Evolutionary conservation across 2,113 vertebrate species (phyloP), one percentile per base, ranked within the genome.

Genomic region (Trinectes maculatus): DNA sequence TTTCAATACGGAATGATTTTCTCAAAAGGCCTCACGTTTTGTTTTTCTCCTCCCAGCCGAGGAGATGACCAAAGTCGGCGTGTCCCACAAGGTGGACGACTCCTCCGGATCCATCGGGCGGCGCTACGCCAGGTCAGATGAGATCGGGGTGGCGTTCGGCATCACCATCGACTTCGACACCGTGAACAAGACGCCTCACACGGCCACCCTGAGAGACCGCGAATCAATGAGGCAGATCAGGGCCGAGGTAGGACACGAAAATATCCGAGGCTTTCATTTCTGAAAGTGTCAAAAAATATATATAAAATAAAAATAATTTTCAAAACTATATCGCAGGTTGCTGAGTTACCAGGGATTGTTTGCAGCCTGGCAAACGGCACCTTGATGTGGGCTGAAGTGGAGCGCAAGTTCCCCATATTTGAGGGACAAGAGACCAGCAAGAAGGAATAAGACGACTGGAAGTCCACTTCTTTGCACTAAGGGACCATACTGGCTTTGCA

Each of bases 111-210:
- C 97, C 71, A 97, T 97, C 0, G 96, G 96, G 15, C 92, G 95
- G 47, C 96, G 96, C 61, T 98, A 97, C 0, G 95, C 97, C 64
- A 88, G 95, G 71, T 97, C 96, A 0, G 97, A 98, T 1, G 96
- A 98, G 92, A 93, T 98, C 0, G 96, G 96, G 0, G 94, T 98
- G 62, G 95, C 96, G 3, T 98, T 98, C 0, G 96, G 96, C 25
- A 96, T 98, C 91, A 98, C 96, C 3, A 94, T 98, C 0, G 96
- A 98, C 90, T 98, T 98, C 0, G 97, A 98, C 84, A 98, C 96
- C 0, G 95, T 97, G 33, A 98, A 98, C 85, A 94, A 94, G 87
- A 93, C 69, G 0, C 96, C 96, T 0, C 96, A 97, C 91, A 96
- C 95, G 0, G 97, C 96, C 46, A 97, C 96, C 0, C 91, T 98